Conservation (phyloP, 1,140 invertebrate species). For the Atta cephalotes region DNA sequence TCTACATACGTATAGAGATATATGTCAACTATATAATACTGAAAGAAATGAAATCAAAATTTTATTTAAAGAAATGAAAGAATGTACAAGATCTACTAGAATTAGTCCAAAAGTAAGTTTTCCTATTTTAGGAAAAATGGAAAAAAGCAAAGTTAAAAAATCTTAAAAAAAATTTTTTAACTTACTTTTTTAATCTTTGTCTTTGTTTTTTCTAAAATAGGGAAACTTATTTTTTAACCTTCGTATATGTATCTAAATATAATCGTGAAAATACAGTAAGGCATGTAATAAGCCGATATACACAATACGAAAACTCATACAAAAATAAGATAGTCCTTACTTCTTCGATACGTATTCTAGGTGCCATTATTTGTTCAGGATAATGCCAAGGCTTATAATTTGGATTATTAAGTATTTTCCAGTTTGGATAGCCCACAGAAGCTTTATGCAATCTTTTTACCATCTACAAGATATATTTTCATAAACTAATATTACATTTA, state of each 20-base stretch:
- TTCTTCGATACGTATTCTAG: slow-evolving; percentile 90
- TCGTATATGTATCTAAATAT: too few relatives aligned
- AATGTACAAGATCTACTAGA: background rate
- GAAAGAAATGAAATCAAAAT: background rate
- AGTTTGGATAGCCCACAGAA: slow-evolving; percentile 91
- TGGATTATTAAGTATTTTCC: slow-evolving; percentile 93
- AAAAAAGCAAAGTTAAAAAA: too few relatives aligned
- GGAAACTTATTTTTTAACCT: too few relatives aligned
- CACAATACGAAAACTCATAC: background rate
- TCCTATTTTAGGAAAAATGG: too few relatives aligned
- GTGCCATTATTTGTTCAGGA: slow-evolving; percentile 92
- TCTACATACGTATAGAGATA: background rate
- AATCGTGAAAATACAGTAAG: background rate
- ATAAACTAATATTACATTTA: background rate
- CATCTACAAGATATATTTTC: slow-evolving; percentile 83
- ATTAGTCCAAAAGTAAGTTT: too few relatives aligned
- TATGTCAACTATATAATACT: background rate
- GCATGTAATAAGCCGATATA: background rate
- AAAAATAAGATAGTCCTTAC: slow-evolving; percentile 85
- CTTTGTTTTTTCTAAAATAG: too few relatives aligned
- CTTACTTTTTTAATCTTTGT: too few relatives aligned
- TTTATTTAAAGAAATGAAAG: background rate
- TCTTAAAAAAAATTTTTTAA: too few relatives aligned
- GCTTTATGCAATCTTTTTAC: slow-evolving; percentile 94
- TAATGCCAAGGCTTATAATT: slow-evolving; percentile 94